Base-by-base conservation (phyloP, 2,888 invertebrate genomes). In the Ctena decussata region DNA sequence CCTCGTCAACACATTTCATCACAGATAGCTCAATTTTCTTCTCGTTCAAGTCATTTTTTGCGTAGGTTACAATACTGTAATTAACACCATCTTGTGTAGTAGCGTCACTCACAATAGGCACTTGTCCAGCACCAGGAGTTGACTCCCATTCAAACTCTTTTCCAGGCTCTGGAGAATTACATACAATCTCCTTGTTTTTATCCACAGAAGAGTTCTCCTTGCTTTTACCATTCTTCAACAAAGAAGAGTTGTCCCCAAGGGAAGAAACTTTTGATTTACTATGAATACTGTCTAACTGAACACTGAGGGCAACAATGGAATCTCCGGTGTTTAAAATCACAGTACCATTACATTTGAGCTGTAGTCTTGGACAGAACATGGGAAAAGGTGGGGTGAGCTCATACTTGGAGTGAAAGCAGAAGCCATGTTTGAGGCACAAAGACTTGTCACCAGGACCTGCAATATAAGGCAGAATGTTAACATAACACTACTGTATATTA, bases 361-460 rank as follows among this genome's bases (percentile, higher is more conserved):
- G 96, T 37, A 93, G 91, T 46, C 93, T 75, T 37, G 94, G 94
- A 71, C 90, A 89, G 82, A 94, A 94, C 76, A 94, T 90, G 12
- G 95, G 95, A 85, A 95, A 95, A n/a, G 95, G 95, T 71, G 95
- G 95, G n/a, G 98, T 98, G 92, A 98, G 97, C 94, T 98, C 98
- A 95, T 98, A 98, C 95, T 98, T 98, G 91, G 98, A 98, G 96
- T 99, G 98, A 89, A 99, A 97, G 71, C 98, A 98, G 91, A 98
- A 97, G 94, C 98, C 98, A 95, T 99, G 99, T 94, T 97, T 97
- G 81, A 98, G 96, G 95, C 99, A 99, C 27, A 89, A 44, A 18
- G 86, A 73, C 37, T 74, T 85, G 53, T 89, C 90, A 44, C 84
- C 88, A 27, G 85, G 80, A 32, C 86, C 88, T 88, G 78, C 0